Conservation (phyloP, 2,888 invertebrate species). For the Linhomoeus sp. region DNA sequence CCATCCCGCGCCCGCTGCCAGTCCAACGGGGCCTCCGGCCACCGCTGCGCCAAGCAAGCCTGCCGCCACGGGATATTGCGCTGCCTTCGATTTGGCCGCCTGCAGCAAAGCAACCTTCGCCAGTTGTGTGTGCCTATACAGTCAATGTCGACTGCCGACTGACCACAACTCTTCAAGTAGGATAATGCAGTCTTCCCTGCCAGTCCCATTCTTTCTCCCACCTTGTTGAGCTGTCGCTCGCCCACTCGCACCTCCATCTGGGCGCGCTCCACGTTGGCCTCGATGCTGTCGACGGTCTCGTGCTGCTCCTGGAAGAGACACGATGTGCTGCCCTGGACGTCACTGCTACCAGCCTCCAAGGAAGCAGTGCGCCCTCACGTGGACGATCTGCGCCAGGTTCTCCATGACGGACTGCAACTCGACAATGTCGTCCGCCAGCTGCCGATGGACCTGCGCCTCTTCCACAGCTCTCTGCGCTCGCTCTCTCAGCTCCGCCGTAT, state of each 20-base stretch:
- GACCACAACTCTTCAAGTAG: no score
- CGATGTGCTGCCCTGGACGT: no score
- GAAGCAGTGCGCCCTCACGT: neutral
- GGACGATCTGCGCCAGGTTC: neutral
- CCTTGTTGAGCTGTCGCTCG: neutral
- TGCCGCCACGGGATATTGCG: neutral
- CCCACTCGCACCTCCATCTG: neutral
- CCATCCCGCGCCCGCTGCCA: neutral
- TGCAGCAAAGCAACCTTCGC: neutral
- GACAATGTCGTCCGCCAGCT: no score
- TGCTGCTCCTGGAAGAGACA: neutral
- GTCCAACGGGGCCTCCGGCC: slow-evolving; percentile 3
- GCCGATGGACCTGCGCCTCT: no score
- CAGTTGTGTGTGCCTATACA: no score
- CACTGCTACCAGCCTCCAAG: no score
- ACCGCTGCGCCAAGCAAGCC: slow-evolving; percentile 1
- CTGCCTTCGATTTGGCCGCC: neutral
- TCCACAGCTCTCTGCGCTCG: no score
- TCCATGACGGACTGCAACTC: no score
- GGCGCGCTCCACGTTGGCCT: slow-evolving; percentile 2
- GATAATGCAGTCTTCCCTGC: neutral
- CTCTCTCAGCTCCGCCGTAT: no score
- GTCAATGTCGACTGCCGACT: no score
- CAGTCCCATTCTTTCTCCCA: neutral
- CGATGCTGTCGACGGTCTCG: slow-evolving; percentile 3